These are phyloP conservation scores for Tapirus terrestris DNA, from an alignment of 2,113 vertebrate species.

Conservation along the genomic window DNA sequence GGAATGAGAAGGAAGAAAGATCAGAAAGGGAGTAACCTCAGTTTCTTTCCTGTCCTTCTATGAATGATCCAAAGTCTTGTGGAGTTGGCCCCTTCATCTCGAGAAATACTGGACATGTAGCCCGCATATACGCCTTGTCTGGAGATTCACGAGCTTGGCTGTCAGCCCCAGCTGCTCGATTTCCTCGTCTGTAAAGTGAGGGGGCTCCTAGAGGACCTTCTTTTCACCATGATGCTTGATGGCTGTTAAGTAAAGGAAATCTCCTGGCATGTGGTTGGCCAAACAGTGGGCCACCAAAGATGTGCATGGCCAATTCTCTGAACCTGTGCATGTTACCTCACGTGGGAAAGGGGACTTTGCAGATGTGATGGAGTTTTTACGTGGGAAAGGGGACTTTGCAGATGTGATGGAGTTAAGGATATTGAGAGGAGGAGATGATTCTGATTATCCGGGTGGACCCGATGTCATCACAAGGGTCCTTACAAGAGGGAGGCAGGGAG, in stretches of 20 bases:
- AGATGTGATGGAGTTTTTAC: too few relatives aligned
- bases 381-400: not conserved
- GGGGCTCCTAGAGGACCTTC: not conserved
- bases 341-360: too few relatives aligned
- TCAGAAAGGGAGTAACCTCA: too few relatives aligned
- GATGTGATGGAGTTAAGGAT: not conserved
- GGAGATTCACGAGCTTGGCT: not conserved
- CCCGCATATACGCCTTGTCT: not conserved
- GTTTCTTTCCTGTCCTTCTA: not conserved
- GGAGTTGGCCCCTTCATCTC: not conserved
- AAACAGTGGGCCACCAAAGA: not conserved
- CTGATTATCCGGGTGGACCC: not conserved
- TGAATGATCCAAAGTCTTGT: not conserved
- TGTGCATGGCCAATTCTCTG: not conserved
- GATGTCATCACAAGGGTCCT: not conserved
- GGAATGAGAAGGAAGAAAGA: not conserved
- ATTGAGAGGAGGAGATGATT: not conserved
- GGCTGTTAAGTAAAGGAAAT: not conserved
- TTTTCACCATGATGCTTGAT: not conserved
- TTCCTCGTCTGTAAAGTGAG: not conserved
- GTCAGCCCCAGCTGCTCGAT: not conserved
- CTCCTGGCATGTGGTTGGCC: not conserved
- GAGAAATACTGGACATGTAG: accelerated
- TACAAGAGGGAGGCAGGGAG: not conserved
- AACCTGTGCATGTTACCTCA: not conserved